phyloP scores from a whole-genome alignment of 1,140 invertebrate species.

The Philotrypesis tridentata region DNA sequence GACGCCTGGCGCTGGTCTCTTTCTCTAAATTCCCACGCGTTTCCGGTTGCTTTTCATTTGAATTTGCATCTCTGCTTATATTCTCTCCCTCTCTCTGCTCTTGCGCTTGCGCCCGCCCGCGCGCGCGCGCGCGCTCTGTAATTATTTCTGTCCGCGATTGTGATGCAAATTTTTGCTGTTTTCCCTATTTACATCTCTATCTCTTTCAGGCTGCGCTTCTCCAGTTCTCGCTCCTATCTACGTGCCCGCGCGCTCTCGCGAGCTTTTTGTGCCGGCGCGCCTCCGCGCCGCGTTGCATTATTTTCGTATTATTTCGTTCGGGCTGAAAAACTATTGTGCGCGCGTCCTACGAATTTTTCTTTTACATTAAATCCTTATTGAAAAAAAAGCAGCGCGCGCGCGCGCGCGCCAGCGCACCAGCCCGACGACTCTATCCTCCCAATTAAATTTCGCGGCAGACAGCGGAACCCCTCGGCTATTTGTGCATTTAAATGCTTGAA shows the following conservation, averaged over 20 bases:
- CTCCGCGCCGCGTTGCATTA: background rate
- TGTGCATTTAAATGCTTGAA: background rate
- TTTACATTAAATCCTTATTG: conserved; percentile 23
- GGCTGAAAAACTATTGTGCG: background rate
- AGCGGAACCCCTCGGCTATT: background rate
- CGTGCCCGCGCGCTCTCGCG: conserved; percentile 8
- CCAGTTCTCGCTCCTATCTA: conserved; percentile 20
- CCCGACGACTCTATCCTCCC: conserved; percentile 4
- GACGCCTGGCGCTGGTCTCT: background rate
- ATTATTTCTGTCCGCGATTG: conserved; percentile 72
- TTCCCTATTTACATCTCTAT: conserved; percentile 58
- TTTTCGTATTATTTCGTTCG: conserved; percentile 4
- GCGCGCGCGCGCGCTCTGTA: conserved; percentile 65
- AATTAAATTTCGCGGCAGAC: conserved; percentile 18
- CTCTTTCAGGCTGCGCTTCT: conserved; percentile 43
- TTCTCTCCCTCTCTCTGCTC: conserved; percentile 4
- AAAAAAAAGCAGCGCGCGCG: background rate
- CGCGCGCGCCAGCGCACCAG: background rate
- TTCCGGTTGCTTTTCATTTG: conserved; percentile 65
- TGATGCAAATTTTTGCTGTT: conserved; percentile 72
- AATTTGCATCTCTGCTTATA: conserved; percentile 60
- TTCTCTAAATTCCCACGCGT: conserved; percentile 54
- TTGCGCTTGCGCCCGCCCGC: conserved; percentile 38
- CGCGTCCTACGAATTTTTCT: background rate
- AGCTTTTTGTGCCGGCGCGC: conserved; percentile 17